phyloP scores from a whole-genome alignment of 2,113 vertebrate species.

The Meleagris gallopavo region DNA sequence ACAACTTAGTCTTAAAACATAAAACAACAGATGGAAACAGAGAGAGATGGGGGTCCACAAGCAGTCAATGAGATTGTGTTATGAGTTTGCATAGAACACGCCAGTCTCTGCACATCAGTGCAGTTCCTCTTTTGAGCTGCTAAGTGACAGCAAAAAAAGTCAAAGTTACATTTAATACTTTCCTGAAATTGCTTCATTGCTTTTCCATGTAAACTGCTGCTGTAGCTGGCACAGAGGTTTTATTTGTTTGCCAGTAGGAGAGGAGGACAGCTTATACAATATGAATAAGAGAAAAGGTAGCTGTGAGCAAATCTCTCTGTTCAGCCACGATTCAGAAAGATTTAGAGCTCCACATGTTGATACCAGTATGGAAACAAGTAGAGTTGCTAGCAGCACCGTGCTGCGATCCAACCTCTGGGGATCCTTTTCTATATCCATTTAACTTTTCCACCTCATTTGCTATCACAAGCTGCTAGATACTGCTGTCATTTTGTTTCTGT shows the following conservation, averaged over 20 bases:
- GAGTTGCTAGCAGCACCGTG: conserved; percentile 11
- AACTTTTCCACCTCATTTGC: conserved; percentile 24
- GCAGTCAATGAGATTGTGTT: conserved; percentile 59
- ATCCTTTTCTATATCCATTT: conserved; percentile 51
- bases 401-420: conserved; percentile 58
- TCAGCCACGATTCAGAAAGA: not conserved
- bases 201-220: conserved; percentile 55
- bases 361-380: conserved; percentile 15
- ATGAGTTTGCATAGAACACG: conserved; percentile 40
- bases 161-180: conserved; percentile 55
- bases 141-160: conserved; percentile 52
- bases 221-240: conserved; percentile 25
- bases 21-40: conserved; percentile 66
- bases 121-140: conserved; percentile 28
- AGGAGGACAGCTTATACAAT: conserved; percentile 10
- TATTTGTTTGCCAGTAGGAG: conserved; percentile 48
- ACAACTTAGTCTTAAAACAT: conserved; percentile 48
- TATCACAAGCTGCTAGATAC: conserved; percentile 24
- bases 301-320: not conserved
- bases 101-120: not conserved
- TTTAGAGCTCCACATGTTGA: conserved; percentile 49
- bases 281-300: conserved; percentile 12
- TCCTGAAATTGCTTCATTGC: conserved; percentile 45
- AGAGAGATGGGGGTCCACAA: conserved; percentile 22
- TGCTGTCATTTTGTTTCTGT: conserved; percentile 30